Conservation (phyloP, 2,888 invertebrate species). For the Tipula confusa region DNA sequence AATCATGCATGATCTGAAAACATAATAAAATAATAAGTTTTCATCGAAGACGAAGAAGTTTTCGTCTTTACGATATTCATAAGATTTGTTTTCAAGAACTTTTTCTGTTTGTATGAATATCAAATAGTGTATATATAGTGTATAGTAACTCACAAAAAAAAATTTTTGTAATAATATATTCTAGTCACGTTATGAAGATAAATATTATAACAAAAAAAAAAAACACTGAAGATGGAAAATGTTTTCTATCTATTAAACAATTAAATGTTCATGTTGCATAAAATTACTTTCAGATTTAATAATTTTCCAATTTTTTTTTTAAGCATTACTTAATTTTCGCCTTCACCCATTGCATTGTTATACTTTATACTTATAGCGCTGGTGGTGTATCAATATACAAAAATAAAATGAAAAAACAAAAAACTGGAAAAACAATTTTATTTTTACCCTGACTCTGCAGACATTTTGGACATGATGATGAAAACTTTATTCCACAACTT, state of each 20-base stretch:
- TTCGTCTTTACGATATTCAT: neutral
- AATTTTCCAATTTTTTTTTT: neutral
- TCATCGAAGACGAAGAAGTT: neutral
- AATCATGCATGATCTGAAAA: slow-evolving; percentile 25
- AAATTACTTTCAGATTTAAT: slow-evolving; percentile 14
- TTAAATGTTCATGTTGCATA: slow-evolving; percentile 1
- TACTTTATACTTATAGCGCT: neutral
- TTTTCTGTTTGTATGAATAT: neutral
- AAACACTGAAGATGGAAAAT: neutral
- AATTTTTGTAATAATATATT: neutral
- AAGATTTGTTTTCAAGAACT: neutral
- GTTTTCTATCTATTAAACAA: slow-evolving; percentile 3
- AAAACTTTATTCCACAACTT: neutral
- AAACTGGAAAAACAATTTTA: neutral
- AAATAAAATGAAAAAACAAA: neutral
- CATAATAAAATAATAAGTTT: neutral
- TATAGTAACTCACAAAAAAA: neutral
- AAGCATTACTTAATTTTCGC: neutral
- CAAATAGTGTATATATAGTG: neutral
- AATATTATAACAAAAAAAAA: neutral
- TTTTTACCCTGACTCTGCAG: neutral
- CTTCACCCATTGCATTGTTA: neutral
- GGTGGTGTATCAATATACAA: neutral
- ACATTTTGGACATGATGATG: neutral
- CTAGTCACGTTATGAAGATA: slow-evolving; percentile 20